Evolutionary conservation across 2,888 invertebrate species (phyloP), one percentile per base, ranked within the genome.

Genomic region (Emmelina monodactyla): DNA sequence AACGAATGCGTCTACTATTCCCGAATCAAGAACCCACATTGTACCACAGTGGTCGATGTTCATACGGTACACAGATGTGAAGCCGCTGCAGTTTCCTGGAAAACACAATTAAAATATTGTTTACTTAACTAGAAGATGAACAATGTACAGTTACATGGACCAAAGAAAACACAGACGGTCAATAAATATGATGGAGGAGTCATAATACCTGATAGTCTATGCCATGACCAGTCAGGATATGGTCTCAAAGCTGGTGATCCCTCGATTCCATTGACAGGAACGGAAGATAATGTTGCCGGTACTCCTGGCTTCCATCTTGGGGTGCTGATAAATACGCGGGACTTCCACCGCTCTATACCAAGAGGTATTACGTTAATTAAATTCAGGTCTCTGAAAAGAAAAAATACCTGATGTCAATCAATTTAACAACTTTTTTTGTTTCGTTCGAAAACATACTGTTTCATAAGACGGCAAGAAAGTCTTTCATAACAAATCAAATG

Each of bases 21-120:
- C 92, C 0, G 91, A 88, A 61, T 92, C 92, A 15, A 92, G 79
- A 0, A 89, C 83, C 92, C 92, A 92, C 49, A 92, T 79, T 2
- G 89, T 82, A 33, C 87, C 86, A 50, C 92, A 92, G 31, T 84
- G 83, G 59, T 92, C 92, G 0, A 89, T 84, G 50, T 83, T 83
- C 54, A 90, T 82, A n/a, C 92, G 83, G 57, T 90, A 92, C 2
- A 91, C 86, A 0, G 91, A 91, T 0, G 89, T 88, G 36, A 92
- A 72, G 25, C 88, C 86, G 14, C 66, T 68, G 45, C 79, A 79
- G 45, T 76, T 85, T 34, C 16, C 80, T 78, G 61, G 34, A 48
- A 6, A 19, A 19, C 9, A 6, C 5, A 6, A 5, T 6, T 19
- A 19, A 19, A 19, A 19, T 19, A 19, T 19, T 5, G 6, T 19